These are phyloP conservation scores for Lytechinus variegatus DNA, from an alignment of 35 echinoderm and acorn worm species.

Conservation along the genomic window DNA sequence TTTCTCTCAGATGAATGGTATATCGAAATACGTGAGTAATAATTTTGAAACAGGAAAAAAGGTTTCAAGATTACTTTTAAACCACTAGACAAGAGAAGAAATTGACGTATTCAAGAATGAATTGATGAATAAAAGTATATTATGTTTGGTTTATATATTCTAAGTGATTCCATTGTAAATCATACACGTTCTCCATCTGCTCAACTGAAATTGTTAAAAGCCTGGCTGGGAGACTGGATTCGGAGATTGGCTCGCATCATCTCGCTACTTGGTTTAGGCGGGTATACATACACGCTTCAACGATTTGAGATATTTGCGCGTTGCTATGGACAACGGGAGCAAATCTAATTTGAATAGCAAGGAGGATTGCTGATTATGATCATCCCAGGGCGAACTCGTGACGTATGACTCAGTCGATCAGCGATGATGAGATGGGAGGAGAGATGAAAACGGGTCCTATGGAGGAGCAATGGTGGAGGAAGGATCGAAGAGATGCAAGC, in stretches of 20 bases:
- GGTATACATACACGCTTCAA: constrained; percentile 1
- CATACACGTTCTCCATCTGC: not conserved
- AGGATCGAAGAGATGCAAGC: not conserved
- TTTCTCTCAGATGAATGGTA: not conserved
- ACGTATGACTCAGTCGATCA: constrained; percentile 3
- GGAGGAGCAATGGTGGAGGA: not conserved
- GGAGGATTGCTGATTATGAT: constrained; percentile 23
- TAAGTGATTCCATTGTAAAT: not conserved
- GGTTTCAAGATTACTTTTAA: not conserved
- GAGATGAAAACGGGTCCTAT: not conserved
- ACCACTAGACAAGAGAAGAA: not conserved
- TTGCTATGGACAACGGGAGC: constrained; percentile 31
- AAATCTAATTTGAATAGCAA: constrained; percentile 44
- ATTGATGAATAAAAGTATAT: not conserved
- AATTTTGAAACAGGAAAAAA: not conserved
- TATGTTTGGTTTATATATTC: not conserved
- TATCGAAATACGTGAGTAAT: not conserved
- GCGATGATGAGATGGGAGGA: not conserved
- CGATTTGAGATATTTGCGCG: constrained; percentile 46
- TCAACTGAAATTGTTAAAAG: not conserved
- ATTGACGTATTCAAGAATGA: not conserved
- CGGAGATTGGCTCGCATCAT: not conserved
- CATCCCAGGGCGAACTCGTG: not conserved
- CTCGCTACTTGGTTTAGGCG: not conserved
- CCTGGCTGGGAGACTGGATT: not conserved